Evolutionary conservation across 2,888 invertebrate genomes (phyloP).

Genomic region (Macrophya alboannulata): DNA sequence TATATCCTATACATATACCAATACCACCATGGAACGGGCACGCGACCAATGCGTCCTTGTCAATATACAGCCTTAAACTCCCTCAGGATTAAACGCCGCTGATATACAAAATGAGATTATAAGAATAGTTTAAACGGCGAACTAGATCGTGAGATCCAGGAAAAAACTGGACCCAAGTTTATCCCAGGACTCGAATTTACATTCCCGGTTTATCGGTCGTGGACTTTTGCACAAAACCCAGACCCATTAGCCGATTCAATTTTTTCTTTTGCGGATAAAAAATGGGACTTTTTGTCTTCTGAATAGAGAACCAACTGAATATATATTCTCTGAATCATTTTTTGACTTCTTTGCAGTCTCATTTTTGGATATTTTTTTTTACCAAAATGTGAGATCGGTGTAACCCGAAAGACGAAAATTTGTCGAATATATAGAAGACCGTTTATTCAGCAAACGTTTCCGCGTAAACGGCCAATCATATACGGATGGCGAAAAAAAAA

Average conservation of each 20-base stretch:
- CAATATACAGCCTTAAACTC: background rate
- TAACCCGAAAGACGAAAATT: background rate
- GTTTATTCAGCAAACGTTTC: background rate
- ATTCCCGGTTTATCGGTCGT: no score
- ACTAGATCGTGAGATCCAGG: background rate
- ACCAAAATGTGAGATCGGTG: no score
- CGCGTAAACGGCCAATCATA: background rate
- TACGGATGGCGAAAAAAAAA: background rate
- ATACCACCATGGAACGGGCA: conserved; percentile 4
- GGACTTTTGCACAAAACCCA: no score
- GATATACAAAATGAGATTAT: background rate
- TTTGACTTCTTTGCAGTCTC: no score
- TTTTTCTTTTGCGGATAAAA: no score
- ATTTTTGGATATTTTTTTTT: no score
- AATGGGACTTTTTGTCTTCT: no score
- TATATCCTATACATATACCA: no score
- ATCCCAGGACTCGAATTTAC: background rate
- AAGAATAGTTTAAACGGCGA: background rate
- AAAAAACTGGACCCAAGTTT: background rate
- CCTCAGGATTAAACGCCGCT: background rate
- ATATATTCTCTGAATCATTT: no score
- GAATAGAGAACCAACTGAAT: no score
- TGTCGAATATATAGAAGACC: background rate
- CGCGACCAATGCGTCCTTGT: conserved; percentile 28
- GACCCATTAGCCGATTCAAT: no score